Conservation (phyloP, 2,888 invertebrate species). For the Saturnia pavonia region DNA sequence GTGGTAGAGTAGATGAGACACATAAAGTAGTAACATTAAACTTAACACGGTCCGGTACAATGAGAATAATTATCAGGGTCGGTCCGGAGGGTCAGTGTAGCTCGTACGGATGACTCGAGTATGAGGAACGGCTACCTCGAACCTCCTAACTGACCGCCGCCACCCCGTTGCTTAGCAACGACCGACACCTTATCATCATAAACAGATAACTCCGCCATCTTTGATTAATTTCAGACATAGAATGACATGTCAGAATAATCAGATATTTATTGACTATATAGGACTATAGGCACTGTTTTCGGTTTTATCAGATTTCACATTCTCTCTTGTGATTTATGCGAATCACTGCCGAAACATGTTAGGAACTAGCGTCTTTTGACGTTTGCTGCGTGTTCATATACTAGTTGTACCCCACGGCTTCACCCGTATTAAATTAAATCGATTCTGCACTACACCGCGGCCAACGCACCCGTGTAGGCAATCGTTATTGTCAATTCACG, state of each 20-base stretch:
- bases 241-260: conserved; percentile 26
- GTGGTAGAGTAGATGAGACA: conserved; percentile 35
- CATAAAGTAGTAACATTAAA: conserved; percentile 69
- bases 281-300: too few relatives aligned
- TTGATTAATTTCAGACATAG: conserved; percentile 57
- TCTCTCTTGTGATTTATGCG: too few relatives aligned
- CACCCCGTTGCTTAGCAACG: conserved; percentile 76
- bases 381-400: too few relatives aligned
- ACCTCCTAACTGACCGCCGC: conserved; percentile 65
- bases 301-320: too few relatives aligned
- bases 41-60: conserved; percentile 65
- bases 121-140: conserved; percentile 67
- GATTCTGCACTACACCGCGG: too few relatives aligned
- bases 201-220: conserved; percentile 72
- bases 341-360: too few relatives aligned
- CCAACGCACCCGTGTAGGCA: too few relatives aligned
- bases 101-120: conserved; percentile 62
- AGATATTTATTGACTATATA: too few relatives aligned
- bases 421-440: too few relatives aligned
- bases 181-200: conserved; percentile 78
- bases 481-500: too few relatives aligned
- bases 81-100: conserved; percentile 49
- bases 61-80: conserved; percentile 75
- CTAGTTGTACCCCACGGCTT: too few relatives aligned
- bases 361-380: too few relatives aligned